Base-by-base conservation (phyloP, 23 tunicate genomes). In the Halocynthia roretzi region DNA sequence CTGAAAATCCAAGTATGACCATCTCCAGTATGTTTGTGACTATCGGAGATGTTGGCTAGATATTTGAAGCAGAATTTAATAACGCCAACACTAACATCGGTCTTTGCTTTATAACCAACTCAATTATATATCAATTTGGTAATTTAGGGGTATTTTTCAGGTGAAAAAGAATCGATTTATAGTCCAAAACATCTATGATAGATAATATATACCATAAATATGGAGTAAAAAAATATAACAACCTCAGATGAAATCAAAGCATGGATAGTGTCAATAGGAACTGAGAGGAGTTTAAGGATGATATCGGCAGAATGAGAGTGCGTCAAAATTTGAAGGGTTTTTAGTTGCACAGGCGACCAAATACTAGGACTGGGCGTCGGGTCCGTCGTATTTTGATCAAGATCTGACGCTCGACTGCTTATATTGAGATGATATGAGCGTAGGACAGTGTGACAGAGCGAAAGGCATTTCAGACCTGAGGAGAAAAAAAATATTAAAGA, bases 1-100 rank as follows among this genome's bases (percentile, higher is more conserved):
- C 78, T 6, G 98, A 86, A 71, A 92, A 92, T 0, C 85, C 86
- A 15, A 86, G 57, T 10, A 76, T 77, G 53, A 92, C 63, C 7
- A 71, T 78, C 56, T 80, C 83, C 56, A 72, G 77, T 70, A 92
- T 23, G 14, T 81, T 48, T 50, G 10, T 52, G 6, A 70, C 82
- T n/a, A 19, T 50, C n/a, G 66, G 55, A 8, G 95, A 88, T 15
- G 64, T 53, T 5, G 95, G 95, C 95, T 88, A 78, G 44, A 31
- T 31, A 31, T 31, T 31, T 31, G 44, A 31, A 31, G 44, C 44
- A 31, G 44, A 31, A 31, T 31, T 31, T 31, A 31, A 31, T 31
- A 31, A 31, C 44, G 44, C 44, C 44, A 0, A 31, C 44, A 0
- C 44, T 0, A 0, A 31, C 44, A 31, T 31, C 2, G 4, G 44